Base-by-base conservation (phyloP, 1,140 invertebrate species). In the Andrena cerasifolii region DNA sequence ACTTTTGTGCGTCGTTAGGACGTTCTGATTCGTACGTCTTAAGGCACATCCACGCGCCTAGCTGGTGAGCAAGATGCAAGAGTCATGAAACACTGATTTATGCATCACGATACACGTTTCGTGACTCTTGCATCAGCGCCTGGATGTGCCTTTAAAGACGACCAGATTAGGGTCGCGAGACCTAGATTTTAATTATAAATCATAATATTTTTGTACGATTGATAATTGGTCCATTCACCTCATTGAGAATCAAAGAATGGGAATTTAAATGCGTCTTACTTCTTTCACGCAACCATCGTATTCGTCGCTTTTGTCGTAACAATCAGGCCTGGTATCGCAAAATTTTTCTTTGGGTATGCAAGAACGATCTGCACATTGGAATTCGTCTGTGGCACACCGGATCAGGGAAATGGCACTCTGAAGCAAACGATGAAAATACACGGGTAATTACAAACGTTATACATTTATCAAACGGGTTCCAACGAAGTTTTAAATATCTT, bases 291-390 rank as follows among this genome's bases (percentile, higher is more conserved):
- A 90, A 21, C 40, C 71, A 0, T 33, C 8, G n/a, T 82, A 93
- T 92, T 99, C 98, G 91, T 99, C 98, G 66, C 95, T 96, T 1
- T 92, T 92, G 89, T 97, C 96, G 18, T 91, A 88, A 87, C 98
- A 98, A 88, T 98, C 95, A 2, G 91, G 66, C 8, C 95, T 93
- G 21, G 94, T 94, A 91, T 98, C 95, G 89, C 97, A 98, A 10
- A 96, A 97, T 18, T 96, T 93, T 72, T 95, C 93, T 77, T 94
- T 93, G 0, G 96, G 96, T 78, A 99, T 96, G 90, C 97, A 98
- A 10, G 65, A 33, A 14, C 94, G 94, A 88, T 94, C 94, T 0
- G 91, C 89, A 86, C 96, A 96, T 49, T 88, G 71, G 45, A 70
- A 90, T 63, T 91, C 84, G 14, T 88, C n/a, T 16, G 26, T 58